These are phyloP conservation scores for Trachurus trachurus DNA, from an alignment of 2,797 vertebrate genomes.

Conservation along the genomic window DNA sequence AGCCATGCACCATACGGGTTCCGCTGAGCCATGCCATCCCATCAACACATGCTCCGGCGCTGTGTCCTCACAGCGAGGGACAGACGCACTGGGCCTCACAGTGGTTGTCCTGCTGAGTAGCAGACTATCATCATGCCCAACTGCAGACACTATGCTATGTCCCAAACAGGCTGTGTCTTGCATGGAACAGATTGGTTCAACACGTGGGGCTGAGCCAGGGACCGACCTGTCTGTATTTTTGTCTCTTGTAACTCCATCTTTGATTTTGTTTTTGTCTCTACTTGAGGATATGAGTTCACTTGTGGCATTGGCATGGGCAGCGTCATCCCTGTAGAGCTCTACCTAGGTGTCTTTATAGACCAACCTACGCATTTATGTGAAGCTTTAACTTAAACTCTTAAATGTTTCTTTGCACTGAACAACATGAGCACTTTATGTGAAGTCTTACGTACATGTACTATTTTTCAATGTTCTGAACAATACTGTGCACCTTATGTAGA, in stretches of 20 bases:
- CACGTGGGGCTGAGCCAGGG: background rate
- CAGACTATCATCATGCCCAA: background rate
- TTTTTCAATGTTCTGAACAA: too few relatives aligned
- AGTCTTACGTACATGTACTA: too few relatives aligned
- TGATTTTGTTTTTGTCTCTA: background rate
- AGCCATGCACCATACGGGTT: background rate
- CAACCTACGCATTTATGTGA: too few relatives aligned
- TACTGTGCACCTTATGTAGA: too few relatives aligned
- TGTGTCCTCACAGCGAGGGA: conserved; percentile 4
- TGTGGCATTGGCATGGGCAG: background rate
- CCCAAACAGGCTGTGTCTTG: background rate
- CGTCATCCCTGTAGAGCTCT: too few relatives aligned
- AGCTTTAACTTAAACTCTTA: too few relatives aligned
- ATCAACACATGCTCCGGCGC: background rate
- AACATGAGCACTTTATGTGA: too few relatives aligned
- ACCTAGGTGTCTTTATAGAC: too few relatives aligned
- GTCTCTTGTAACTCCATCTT: background rate
- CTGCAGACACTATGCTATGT: background rate
- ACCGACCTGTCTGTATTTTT: background rate
- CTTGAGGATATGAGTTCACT: background rate
- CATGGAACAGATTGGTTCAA: background rate
- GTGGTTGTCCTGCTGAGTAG: background rate
- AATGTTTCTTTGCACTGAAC: too few relatives aligned
- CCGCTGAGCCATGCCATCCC: background rate
- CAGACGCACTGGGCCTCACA: background rate